Evolutionary conservation across 2,888 invertebrate species (phyloP), one percentile per base, ranked within the genome.

Genomic region (Pandemis heparana): DNA sequence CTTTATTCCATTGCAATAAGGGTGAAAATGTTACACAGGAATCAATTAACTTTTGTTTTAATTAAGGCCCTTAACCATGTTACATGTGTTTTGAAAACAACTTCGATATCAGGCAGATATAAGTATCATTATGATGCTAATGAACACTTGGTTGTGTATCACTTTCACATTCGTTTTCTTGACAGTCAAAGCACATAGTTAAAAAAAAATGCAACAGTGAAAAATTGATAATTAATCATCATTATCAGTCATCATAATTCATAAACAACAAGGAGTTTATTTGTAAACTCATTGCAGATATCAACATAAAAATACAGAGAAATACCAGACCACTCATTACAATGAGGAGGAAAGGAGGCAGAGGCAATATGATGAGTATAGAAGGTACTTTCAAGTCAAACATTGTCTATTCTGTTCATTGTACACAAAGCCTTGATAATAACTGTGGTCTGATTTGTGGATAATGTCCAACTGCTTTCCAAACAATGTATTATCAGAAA

Each of bases 281-380:
- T 73, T 73, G 48, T 64, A 69, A 64, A 61, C 73, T 68, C 62
- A 80, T 89, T 89, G 67, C 86, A 92, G 92, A 87, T 90, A 85
- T 82, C 85, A 83, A 51, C 87, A 82, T 85, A 87, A 84, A 79
- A 85, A 83, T 79, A 87, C 80, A 83, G 88, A 89, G 61, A 89
- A 85, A 80, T 88, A 83, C 66, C 87, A 86, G 80, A 83, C 75
- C 75, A 75, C 82, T 71, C 83, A 87, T 75, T 86, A 83, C 78
- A 82, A 79, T 85, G 79, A 82, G 84, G 85, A 86, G 78, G 87
- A 87, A 43, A 86, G 86, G 75, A 83, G 87, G 76, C 89, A 84
- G 76, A 88, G 82, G 79, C 86, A 88, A 70, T 87, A 83, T 83
- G 89, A 86, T 80, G 87, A 90, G 74, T 88, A 84, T 77, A 92